Evolutionary conservation across 1,140 invertebrate genomes (phyloP), one percentile per base, ranked within the genome.

Genomic region (Probaryconus sp.): DNA sequence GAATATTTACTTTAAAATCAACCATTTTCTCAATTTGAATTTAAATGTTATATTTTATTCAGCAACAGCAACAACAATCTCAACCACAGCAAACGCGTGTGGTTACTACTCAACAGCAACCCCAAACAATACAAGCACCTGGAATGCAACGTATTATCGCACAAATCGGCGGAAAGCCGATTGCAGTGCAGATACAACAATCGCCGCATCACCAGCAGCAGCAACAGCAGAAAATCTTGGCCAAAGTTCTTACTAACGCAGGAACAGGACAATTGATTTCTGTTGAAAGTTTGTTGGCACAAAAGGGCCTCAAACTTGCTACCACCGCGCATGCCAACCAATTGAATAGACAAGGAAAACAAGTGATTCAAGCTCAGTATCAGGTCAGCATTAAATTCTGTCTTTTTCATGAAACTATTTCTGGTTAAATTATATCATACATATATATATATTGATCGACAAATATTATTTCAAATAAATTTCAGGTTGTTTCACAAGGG

Each of bases 271-370:
- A 93, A 56, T 87, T 93, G 2, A 91, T 93, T 5, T 92, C 92
- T 0, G 89, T 93, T n/a, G 92, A 92, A 76, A 91, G 89, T 84
- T 74, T 93, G 9, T 71, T 92, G 3, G 89, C 91, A 2, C 91
- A 92, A 69, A 90, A 90, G 55, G 89, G 90, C 58, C 45, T 88
- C 0, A 88, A 87, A 48, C 63, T 88, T 3, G 83, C 87, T 0
- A 84, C 84, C 0, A 47, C 84, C 5, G 45, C 58, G 18, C 81
- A 85, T 11, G 51, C 82, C 2, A 83, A 77, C 48, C 87, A 87
- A 47, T 33, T 88, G 1, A 84, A 83, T 63, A 78, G 86, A 11
- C 85, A 86, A 45, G 83, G 82, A 0, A 87, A 87, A 61, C 86
- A 85, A 56, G 79, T 87, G 1, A 86, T 88, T 60, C 86, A 87